A percentile compares a stretch with the other conserved stretches of the same genome.
phyloP scores from a whole-genome alignment of 2,113 vertebrate species.

The Rallus limicola region DNA sequence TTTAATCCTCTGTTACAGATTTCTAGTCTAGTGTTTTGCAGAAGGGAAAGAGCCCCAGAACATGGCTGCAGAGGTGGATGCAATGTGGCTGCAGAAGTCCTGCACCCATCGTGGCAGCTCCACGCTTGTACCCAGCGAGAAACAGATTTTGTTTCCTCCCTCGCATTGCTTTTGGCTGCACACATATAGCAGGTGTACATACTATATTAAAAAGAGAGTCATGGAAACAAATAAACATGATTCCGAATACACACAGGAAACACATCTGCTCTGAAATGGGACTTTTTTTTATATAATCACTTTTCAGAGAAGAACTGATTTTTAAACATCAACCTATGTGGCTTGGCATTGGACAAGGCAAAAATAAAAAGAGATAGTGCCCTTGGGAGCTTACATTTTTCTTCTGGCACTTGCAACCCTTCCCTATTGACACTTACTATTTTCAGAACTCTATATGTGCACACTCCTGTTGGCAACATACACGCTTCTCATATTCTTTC shows the following conservation, averaged over 20 bases:
- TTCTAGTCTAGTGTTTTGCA: neutral
- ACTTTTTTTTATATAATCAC: neutral
- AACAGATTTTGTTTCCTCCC: neutral
- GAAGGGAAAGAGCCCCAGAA: neutral
- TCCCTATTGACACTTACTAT: conserved; percentile 26
- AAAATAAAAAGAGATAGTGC: conserved; percentile 4
- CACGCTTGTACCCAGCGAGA: fast-evolving
- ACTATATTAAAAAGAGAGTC: neutral
- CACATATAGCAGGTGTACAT: neutral
- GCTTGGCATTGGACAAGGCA: neutral
- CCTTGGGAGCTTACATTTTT: conserved; percentile 33
- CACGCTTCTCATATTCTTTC: conserved; percentile 9
- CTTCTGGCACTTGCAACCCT: conserved; percentile 31
- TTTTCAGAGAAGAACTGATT: neutral
- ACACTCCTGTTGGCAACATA: conserved; percentile 32
- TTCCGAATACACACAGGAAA: neutral
- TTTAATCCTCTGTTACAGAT: neutral
- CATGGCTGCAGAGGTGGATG: neutral
- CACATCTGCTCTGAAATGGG: neutral
- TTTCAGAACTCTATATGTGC: conserved; percentile 42
- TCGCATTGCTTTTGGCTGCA: neutral
- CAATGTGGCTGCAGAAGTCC: neutral
- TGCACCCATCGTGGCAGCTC: neutral
- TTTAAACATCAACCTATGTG: neutral
- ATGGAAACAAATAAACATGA: neutral